Evolutionary conservation across 2,113 vertebrate species (phyloP), one percentile per base, ranked within the genome.

Genomic region (Lipophrys pholis): DNA sequence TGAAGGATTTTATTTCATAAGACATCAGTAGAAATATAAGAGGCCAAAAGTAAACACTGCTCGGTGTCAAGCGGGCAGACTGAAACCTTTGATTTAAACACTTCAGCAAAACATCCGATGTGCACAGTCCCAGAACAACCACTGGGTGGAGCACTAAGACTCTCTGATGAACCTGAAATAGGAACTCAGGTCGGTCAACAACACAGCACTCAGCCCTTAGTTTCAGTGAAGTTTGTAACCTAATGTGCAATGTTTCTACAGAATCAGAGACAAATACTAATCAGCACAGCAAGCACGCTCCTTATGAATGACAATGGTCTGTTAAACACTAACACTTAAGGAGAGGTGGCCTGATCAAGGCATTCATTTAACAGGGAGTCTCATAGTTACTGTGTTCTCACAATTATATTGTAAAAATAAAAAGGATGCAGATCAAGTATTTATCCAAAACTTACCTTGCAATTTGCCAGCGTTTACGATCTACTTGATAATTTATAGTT

Each of bases 131-230:
- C 65, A 81, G 36, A 54, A 60, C 39, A 21, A 66, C 86, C 89
- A 86, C 85, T 74, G 48, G 81, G 78, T 83, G 88, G 85, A 68
- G 83, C 81, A 82, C 51, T 38, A 48, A 69, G 10, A 72, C 76
- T 17, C 76, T 17, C 45, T 30, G 21, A 30, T 30, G 4, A 30
- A 30, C 21, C 21, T 30, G 21, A 30, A 30, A 30, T 4, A 4
- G 21, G 21, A 30, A 30, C 21, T 30, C 45, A 17, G 53, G n/a
- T 39, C 11, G 38, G 46, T 43, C 16, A 55, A 45, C 65, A 48
- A 45, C 65, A 48, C 48, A 53, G n/a, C 8, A 71, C 66, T 43
- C 2, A 30, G 21, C 4, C 21, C 4, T 30, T 30, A 30, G 21
- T 4, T 30, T 30, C 21, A 30, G 21, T 30, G 2, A 30, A 30